Evolutionary conservation across 2,888 invertebrate species (phyloP).

Genomic region (Arge pagana): DNA sequence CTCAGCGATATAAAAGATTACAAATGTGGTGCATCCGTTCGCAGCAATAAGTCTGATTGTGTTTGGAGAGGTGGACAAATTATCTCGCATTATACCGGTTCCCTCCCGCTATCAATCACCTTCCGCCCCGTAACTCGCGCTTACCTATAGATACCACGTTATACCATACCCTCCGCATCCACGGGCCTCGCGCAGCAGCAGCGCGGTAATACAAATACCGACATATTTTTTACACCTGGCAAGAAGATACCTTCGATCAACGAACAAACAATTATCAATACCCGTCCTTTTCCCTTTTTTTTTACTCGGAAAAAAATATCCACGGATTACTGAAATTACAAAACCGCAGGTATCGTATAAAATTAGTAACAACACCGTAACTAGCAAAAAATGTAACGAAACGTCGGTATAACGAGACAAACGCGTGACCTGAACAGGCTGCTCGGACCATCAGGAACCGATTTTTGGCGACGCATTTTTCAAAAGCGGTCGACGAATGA

Average conservation of each 20-base stretch:
- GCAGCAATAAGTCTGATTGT: constrained; percentile 57
- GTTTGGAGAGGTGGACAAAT: constrained; percentile 55
- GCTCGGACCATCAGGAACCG: no score
- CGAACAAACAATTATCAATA: background rate
- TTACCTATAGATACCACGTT: constrained; percentile 2
- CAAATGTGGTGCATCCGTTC: constrained; percentile 56
- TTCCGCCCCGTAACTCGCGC: constrained; percentile 28
- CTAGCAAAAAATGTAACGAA: no score
- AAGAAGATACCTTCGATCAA: background rate
- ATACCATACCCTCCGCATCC: no score
- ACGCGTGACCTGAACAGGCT: no score
- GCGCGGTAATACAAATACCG: no score
- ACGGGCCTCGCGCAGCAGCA: no score
- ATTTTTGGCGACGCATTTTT: constrained; percentile 12
- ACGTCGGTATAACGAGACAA: no score
- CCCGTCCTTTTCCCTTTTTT: no score
- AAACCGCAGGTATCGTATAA: no score
- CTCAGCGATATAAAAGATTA: constrained; percentile 52
- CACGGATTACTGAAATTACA: no score
- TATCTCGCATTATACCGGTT: constrained; percentile 53
- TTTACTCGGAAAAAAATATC: no score
- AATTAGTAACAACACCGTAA: no score
- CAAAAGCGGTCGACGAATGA: constrained; percentile 25
- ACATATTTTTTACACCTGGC: background rate
- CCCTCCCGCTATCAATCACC: constrained; percentile 56